These are phyloP conservation scores for Malurus melanocephalus DNA, from an alignment of 2,113 vertebrate species.

Conservation along the genomic window DNA sequence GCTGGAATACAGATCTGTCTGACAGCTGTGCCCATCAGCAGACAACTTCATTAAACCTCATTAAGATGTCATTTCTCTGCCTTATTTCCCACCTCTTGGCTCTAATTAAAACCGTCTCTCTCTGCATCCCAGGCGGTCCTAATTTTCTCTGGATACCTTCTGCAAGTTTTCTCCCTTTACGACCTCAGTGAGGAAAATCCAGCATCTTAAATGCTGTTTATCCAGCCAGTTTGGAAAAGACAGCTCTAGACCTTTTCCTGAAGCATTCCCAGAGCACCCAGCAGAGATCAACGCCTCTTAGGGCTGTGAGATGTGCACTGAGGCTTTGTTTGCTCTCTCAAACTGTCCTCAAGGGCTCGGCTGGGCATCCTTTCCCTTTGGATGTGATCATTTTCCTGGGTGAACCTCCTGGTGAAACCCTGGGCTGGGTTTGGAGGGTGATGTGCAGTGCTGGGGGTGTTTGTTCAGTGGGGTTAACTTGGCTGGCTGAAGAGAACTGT, in stretches of 20 bases:
- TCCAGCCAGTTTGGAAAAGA: background rate
- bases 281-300: background rate
- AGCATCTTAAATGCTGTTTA: conserved; percentile 32
- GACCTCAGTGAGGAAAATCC: conserved; percentile 28
- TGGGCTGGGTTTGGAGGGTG: background rate
- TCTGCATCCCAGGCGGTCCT: conserved; percentile 59
- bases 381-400: accelerated
- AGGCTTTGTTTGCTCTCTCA: background rate
- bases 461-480: background rate
- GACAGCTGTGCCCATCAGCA: conserved; percentile 81
- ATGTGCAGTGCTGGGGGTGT: accelerated
- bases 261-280: conserved; percentile 9
- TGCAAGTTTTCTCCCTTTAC: conserved; percentile 47
- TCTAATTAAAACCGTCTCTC: conserved; percentile 79
- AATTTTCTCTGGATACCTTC: conserved; percentile 69
- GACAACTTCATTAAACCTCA: conserved; percentile 85
- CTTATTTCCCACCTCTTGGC: conserved; percentile 72
- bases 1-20: conserved; percentile 72
- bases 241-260: background rate
- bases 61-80: conserved; percentile 80
- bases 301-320: background rate
- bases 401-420: background rate
- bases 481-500: accelerated
- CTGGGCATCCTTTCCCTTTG: background rate
- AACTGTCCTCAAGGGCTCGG: background rate